phyloP scores from a whole-genome alignment of 1,140 invertebrate species.

The Coptotermes formosanus region DNA sequence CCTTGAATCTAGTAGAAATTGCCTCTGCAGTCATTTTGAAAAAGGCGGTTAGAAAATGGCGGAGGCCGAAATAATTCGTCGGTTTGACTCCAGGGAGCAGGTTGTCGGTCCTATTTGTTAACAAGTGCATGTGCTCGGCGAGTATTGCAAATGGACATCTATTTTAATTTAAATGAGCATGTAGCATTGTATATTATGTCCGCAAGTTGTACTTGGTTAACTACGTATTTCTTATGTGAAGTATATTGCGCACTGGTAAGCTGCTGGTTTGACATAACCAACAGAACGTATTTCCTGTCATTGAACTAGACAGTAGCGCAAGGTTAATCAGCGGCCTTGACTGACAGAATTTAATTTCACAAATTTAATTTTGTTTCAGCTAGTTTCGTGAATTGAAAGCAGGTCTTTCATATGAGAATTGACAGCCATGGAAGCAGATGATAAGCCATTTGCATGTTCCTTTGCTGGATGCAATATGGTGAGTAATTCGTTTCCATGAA shows the following conservation, averaged over 20 bases:
- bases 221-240: neutral
- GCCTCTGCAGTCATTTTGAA: too few relatives aligned
- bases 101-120: neutral
- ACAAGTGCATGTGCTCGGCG: conserved; percentile 13
- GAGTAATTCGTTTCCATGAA: conserved; percentile 28
- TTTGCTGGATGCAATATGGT: conserved; percentile 66
- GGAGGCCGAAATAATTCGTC: neutral
- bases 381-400: neutral
- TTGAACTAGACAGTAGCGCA: neutral
- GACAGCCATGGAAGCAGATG: conserved; percentile 52
- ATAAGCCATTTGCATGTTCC: conserved; percentile 67
- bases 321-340: neutral
- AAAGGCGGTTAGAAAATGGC: too few relatives aligned
- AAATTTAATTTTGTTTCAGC: conserved; percentile 3
- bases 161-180: neutral
- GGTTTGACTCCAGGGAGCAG: neutral
- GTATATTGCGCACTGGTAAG: neutral
- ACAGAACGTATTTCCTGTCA: neutral
- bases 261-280: neutral
- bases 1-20: too few relatives aligned
- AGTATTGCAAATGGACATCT: neutral
- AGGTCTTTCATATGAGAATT: neutral
- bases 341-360: neutral
- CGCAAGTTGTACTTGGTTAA: neutral
- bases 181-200: neutral